Base-by-base conservation (phyloP, 2,113 vertebrate species). In the Rana temporaria region DNA sequence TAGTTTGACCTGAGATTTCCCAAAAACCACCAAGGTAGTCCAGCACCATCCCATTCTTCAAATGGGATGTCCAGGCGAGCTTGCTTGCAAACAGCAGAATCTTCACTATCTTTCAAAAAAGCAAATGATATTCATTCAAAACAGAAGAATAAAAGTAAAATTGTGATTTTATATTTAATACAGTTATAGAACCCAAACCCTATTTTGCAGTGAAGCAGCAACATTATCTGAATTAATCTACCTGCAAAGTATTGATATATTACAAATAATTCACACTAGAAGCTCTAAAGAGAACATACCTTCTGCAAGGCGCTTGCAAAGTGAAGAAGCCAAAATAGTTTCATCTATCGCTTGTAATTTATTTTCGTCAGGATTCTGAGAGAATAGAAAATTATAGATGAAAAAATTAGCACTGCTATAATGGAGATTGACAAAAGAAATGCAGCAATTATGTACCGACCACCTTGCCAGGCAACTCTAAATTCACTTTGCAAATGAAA, bases 21-120 rank as follows among this genome's bases (percentile, higher is more conserved):
- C 89, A 99, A 92, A 94, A 99, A 99, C 97, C 98, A 99, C 98
- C 98, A 99, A 7, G 98, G 97, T 87, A 99, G 90, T 77, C 97
- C 98, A 19, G 97, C 96, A 77, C 96, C 92, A 84, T 99, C 97
- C 97, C 97, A 98, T 16, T 98, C 97, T 78, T 98, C 96, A 87
- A 98, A 93, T 77, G 93, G 91, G 30, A 97, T 92, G 75, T 98
- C 97, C 81, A 97, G 90, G 82, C 95, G 95, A 85, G 95, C 94
- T 9, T 95, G 93, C 85, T 64, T 64, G 38, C 22, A 24, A 52
- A 64, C 12, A 16, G 32, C 32, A 7, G 18, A 15, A 77, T 38
- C 48, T 77, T 52, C 38, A 77, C n/a, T 22, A 63, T 64, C 74
- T 77, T 24, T 4, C 26, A 38, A 38, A 38, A 38, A 38, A 38